These are phyloP conservation scores for Drosophila robusta DNA, from an alignment of 2,888 invertebrate species.

Conservation along the genomic window DNA sequence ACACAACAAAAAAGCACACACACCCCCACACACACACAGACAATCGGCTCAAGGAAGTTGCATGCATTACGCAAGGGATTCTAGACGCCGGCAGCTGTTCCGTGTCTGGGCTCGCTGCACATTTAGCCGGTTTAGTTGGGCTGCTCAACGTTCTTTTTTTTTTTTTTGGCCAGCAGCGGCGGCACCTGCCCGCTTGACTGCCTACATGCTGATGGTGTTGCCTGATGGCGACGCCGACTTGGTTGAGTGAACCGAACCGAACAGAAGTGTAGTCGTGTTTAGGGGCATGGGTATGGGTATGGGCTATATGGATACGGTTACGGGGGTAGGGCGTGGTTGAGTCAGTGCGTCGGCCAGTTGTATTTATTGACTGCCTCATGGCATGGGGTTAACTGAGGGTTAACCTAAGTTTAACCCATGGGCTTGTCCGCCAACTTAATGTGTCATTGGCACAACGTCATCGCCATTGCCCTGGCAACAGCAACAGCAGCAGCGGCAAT, in stretches of 20 bases:
- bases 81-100: constrained; percentile 45
- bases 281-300: too few relatives aligned
- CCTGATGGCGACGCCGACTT: constrained; percentile 31
- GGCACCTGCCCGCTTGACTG: constrained; percentile 53
- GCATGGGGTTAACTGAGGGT: constrained; percentile 50
- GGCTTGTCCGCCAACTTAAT: constrained; percentile 48
- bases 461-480: constrained; percentile 18
- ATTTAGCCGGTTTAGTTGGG: constrained; percentile 34
- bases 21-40: constrained; percentile 1
- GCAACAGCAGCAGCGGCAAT: constrained; percentile 17
- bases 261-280: not conserved
- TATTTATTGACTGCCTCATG: constrained; percentile 36
- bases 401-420: constrained; percentile 35
- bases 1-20: constrained; percentile 16
- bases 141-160: constrained; percentile 34
- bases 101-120: constrained; percentile 27
- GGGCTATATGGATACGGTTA: not conserved
- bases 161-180: constrained; percentile 46
- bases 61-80: constrained; percentile 20
- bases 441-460: constrained; percentile 64
- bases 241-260: constrained; percentile 42
- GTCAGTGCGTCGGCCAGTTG: constrained; percentile 30
- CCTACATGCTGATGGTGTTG: constrained; percentile 31
- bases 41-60: constrained; percentile 8
- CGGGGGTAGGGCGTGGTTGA: not conserved